Percentiles rank a stretch among this genome's conserved stretches.
Conservation (phyloP, 2,888 invertebrate genomes). For the Eurytoma californica region DNA sequence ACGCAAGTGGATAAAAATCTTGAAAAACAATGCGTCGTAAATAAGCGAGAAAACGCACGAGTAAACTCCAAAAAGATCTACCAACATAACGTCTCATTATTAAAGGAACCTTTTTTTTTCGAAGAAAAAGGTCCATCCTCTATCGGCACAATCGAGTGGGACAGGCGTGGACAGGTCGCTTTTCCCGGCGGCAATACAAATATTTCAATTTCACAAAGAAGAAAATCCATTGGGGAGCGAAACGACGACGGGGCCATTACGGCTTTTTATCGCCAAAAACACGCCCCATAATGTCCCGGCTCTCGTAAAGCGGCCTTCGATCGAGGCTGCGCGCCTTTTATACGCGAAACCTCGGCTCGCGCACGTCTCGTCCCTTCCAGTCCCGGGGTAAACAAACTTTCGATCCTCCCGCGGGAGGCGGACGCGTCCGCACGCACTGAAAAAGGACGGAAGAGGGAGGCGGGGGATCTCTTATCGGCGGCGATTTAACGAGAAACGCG, state of each 20-base stretch:
- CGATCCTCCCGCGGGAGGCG: slow-evolving; percentile 19
- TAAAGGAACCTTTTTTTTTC: too few species aligned
- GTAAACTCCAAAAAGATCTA: too few species aligned
- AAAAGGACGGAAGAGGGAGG: neutral
- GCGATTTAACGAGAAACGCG: slow-evolving; percentile 60
- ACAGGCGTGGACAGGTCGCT: neutral
- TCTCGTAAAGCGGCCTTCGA: slow-evolving; percentile 46
- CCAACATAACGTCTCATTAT: too few species aligned
- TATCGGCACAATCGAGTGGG: too few species aligned
- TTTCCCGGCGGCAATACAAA: slow-evolving; percentile 16
- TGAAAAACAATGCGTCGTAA: too few species aligned
- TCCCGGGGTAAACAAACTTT: slow-evolving; percentile 35
- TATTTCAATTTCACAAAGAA: slow-evolving; percentile 53
- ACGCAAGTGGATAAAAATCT: too few species aligned
- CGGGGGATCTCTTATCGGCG: slow-evolving; percentile 37
- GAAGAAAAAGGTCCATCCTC: too few species aligned
- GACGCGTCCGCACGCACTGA: neutral
- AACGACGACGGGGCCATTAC: slow-evolving; percentile 43
- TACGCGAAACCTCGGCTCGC: neutral
- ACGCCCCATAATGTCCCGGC: slow-evolving; percentile 38
- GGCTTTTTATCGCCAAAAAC: slow-evolving; percentile 51
- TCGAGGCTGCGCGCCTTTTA: slow-evolving; percentile 6
- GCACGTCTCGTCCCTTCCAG: neutral
- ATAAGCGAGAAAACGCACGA: too few species aligned
- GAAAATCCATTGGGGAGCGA: slow-evolving; percentile 38